Evolutionary conservation across 35 echinoderm and acorn worm species (phyloP).

Genomic region (Patiria miniata): DNA sequence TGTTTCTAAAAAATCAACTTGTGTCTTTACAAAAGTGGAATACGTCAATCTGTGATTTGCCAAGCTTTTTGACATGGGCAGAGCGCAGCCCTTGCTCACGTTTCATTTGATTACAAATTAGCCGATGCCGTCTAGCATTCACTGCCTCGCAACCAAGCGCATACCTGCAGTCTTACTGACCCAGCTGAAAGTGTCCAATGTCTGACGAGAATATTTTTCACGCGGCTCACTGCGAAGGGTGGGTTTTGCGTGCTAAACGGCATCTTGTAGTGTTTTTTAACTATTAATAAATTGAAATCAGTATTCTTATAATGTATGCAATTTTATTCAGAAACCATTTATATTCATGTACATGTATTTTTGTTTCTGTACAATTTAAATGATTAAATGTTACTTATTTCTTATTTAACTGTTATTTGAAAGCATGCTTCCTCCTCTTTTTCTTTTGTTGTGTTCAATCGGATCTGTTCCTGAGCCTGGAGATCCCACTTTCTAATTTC

Average conservation of each 20-base stretch:
- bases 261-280: constrained; percentile 31
- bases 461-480: too few relatives aligned
- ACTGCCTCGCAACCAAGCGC: neutral
- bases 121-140: neutral
- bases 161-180: neutral
- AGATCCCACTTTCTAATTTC: too few relatives aligned
- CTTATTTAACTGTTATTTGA: constrained; percentile 29
- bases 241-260: neutral
- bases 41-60: constrained; percentile 23
- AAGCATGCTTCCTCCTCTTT: constrained; percentile 1
- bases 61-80: constrained; percentile 17
- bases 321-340: constrained; percentile 34
- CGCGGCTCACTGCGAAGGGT: too few relatives aligned
- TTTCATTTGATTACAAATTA: neutral
- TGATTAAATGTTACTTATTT: constrained; percentile 35
- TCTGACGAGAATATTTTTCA: too few relatives aligned
- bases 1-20: neutral
- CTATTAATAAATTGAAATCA: constrained; percentile 35
- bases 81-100: constrained; percentile 3
- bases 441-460: neutral
- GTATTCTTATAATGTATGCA: constrained; percentile 32
- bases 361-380: constrained; percentile 34
- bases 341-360: constrained; percentile 34
- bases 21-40: neutral
- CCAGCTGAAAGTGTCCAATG: too few relatives aligned